Evolutionary conservation across 2,797 vertebrate genomes (phyloP).

Genomic region (Jordanella pulchra): DNA sequence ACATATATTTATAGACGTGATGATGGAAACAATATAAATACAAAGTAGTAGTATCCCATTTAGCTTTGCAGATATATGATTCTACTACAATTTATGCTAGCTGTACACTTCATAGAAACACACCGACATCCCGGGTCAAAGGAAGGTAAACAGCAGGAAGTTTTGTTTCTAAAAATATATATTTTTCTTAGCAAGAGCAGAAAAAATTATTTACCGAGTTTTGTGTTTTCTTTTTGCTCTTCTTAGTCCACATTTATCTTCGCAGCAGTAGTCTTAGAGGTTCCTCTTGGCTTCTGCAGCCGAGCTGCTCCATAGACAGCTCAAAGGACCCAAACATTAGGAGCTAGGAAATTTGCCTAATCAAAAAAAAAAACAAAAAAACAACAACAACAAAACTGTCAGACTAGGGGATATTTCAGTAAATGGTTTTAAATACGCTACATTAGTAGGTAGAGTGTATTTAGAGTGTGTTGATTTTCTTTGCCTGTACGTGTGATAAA

Average conservation of each 20-base stretch:
- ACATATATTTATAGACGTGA: neutral
- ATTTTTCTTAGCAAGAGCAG: neutral
- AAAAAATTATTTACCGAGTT: neutral
- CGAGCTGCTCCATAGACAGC: neutral
- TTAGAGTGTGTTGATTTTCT: neutral
- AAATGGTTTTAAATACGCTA: accelerated
- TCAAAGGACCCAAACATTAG: slow-evolving; percentile 43
- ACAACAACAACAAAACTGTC: too few relatives aligned
- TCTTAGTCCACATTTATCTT: neutral
- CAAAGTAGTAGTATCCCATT: neutral
- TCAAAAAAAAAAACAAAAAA: neutral
- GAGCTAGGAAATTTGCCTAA: slow-evolving; percentile 7
- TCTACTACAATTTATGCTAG: too few relatives aligned
- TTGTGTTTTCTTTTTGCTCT: neutral
- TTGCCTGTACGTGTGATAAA: neutral
- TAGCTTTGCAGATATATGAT: too few relatives aligned
- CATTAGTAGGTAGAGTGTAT: accelerated
- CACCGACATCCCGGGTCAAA: too few relatives aligned
- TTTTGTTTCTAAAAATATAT: neutral
- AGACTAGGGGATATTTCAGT: accelerated
- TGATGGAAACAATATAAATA: neutral
- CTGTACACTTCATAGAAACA: too few relatives aligned
- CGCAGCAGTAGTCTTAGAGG: neutral
- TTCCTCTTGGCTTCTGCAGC: neutral
- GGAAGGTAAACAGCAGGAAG: too few relatives aligned